Conservation (phyloP, 2,888 invertebrate genomes). For the Melanotus villosus region DNA sequence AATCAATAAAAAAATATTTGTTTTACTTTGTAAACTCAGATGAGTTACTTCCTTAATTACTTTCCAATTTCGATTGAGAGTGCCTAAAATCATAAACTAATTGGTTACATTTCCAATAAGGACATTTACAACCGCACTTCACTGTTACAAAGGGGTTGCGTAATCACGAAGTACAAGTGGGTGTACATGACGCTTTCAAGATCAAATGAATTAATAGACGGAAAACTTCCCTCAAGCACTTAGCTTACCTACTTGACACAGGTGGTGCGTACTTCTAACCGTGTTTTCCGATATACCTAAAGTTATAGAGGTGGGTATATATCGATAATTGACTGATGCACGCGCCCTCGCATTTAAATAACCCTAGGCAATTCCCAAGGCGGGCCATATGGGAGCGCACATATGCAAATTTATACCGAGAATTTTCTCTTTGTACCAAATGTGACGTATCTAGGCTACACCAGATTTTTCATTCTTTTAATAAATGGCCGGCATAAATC, state of each 20-base stretch:
- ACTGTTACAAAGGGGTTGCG: not conserved
- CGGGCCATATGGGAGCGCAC: slow-evolving; percentile 2
- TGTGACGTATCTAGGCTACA: not conserved
- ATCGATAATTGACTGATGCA: slow-evolving; percentile 18
- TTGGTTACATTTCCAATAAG: no score
- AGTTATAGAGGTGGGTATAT: not conserved
- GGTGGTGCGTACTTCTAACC: slow-evolving; percentile 9
- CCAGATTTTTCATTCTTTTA: no score
- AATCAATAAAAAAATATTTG: no score
- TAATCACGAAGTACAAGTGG: not conserved
- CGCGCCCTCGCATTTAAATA: slow-evolving; percentile 15
- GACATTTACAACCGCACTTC: no score
- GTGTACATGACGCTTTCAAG: not conserved
- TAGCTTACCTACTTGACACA: slow-evolving; percentile 12
- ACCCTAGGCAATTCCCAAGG: slow-evolving; percentile 10
- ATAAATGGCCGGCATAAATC: no score
- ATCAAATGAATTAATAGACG: slow-evolving; percentile 13
- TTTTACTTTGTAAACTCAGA: no score
- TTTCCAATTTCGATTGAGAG: no score
- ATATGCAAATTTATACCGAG: not conserved
- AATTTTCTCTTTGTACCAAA: not conserved
- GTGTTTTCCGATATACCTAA: slow-evolving; percentile 13
- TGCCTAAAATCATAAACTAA: no score
- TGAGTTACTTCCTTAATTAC: no score
- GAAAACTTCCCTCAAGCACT: slow-evolving; percentile 10